phyloP scores from a whole-genome alignment of 2,888 invertebrate genomes.

The Eupithecia dodoneata region DNA sequence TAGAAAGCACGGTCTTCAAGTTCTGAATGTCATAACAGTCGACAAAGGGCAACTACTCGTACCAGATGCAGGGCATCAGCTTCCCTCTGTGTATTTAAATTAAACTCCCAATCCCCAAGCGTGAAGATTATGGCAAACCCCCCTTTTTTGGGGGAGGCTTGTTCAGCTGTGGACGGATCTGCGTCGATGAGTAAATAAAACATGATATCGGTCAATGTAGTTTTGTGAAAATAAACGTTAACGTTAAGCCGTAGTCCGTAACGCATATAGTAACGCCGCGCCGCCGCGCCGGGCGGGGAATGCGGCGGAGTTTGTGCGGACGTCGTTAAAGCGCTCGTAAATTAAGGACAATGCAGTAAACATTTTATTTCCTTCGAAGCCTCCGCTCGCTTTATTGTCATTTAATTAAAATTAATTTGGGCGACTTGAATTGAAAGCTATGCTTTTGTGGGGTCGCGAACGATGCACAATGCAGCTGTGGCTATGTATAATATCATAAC shows the following conservation, averaged over 20 bases:
- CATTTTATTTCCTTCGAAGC: constrained; percentile 50
- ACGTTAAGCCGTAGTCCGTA: background rate
- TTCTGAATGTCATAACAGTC: too few species aligned
- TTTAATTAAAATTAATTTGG: constrained; percentile 31
- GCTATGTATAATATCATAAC: too few species aligned
- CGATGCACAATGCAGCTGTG: background rate
- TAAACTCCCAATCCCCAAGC: too few species aligned
- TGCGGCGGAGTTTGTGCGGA: constrained; percentile 22
- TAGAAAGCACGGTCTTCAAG: too few species aligned
- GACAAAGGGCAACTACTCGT: too few species aligned
- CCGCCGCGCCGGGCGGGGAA: background rate
- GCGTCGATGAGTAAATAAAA: too few species aligned
- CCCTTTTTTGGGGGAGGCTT: background rate
- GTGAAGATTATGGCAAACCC: too few species aligned
- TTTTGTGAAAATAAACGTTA: background rate
- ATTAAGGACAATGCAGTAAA: constrained; percentile 55
- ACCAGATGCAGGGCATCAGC: too few species aligned
- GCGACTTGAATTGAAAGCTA: background rate
- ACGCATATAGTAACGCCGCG: background rate
- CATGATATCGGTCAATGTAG: too few species aligned
- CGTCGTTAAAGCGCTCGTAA: constrained; percentile 50
- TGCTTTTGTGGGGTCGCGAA: background rate
- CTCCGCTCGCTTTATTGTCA: constrained; percentile 26
- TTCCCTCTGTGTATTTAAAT: too few species aligned
- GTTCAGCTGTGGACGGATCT: background rate